Percentiles rank a stretch among this genome's conserved stretches.
Conservation (phyloP, 1,140 invertebrate genomes). For the Adelges cooleyi region DNA sequence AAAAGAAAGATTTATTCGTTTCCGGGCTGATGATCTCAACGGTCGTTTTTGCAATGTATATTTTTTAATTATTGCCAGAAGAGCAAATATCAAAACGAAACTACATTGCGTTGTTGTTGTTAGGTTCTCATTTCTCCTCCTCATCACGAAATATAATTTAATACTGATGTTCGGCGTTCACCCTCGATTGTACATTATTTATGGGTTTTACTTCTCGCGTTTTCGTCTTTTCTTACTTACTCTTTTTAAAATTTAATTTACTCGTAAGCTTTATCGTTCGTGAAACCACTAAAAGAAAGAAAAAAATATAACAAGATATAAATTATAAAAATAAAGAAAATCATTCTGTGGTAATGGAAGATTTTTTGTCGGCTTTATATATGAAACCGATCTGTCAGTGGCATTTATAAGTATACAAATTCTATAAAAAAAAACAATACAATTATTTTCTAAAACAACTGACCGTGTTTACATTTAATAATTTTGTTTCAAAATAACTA, state of each 20-base stretch:
- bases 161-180: conserved; percentile 29
- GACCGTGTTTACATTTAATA: too few relatives aligned
- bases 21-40: conserved; percentile 25
- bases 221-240: conserved; percentile 15
- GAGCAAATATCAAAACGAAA: conserved; percentile 26
- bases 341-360: conserved; percentile 21
- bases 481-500: too few relatives aligned
- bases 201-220: conserved; percentile 20
- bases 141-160: conserved; percentile 27
- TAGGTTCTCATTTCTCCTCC: neutral
- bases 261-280: conserved; percentile 26
- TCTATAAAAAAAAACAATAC: conserved; percentile 15
- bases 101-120: conserved; percentile 14
- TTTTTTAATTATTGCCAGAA: conserved; percentile 29
- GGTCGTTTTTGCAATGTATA: conserved; percentile 26
- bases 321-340: neutral
- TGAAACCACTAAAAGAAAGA: conserved; percentile 18
- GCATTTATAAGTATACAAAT: conserved; percentile 10
- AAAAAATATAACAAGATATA: neutral
- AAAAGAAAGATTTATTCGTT: conserved; percentile 29
- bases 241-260: conserved; percentile 28
- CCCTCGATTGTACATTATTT: conserved; percentile 25
- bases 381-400: conserved; percentile 22
- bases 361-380: conserved; percentile 23
- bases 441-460: too few relatives aligned